A percentile compares a stretch with the other conserved stretches of the same genome.
Conservation (phyloP, 2,113 vertebrate species). For the Eudyptes chrysolophus region DNA sequence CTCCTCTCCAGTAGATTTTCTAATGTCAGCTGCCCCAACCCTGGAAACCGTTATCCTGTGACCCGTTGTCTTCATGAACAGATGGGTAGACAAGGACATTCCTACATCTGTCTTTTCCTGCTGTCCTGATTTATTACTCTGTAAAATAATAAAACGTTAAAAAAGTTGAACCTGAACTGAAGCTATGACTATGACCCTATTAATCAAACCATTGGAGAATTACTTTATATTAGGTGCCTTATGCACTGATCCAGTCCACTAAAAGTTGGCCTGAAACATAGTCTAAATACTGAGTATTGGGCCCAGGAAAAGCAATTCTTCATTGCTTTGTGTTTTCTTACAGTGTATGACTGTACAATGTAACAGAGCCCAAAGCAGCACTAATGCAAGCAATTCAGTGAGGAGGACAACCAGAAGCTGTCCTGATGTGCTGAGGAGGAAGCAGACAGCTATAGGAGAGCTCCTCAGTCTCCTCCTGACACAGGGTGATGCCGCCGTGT, state of each 20-base stretch:
- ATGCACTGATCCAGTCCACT: conserved; percentile 33
- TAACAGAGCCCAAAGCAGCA: background rate
- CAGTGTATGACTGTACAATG: background rate
- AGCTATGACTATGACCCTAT: conserved; percentile 62
- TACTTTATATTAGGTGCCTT: conserved; percentile 45
- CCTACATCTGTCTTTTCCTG: conserved; percentile 43
- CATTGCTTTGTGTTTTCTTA: background rate
- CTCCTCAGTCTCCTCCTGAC: background rate
- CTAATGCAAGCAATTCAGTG: background rate
- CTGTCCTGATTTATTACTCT: conserved; percentile 66
- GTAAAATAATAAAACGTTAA: conserved; percentile 73
- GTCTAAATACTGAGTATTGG: background rate
- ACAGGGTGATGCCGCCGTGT: background rate
- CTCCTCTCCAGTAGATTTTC: background rate
- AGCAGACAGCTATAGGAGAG: background rate
- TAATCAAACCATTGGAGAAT: conserved; percentile 70
- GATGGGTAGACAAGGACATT: background rate
- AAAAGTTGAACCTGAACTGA: conserved; percentile 72
- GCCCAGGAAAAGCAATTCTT: background rate
- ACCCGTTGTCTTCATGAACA: conserved; percentile 9
- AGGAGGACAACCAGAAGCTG: background rate
- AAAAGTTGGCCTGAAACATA: conserved; percentile 44
- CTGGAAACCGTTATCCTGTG: background rate
- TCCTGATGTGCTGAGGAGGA: background rate
- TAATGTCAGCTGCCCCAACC: background rate